phyloP scores from a whole-genome alignment of 1,140 invertebrate genomes.

The Drosophila saltans region DNA sequence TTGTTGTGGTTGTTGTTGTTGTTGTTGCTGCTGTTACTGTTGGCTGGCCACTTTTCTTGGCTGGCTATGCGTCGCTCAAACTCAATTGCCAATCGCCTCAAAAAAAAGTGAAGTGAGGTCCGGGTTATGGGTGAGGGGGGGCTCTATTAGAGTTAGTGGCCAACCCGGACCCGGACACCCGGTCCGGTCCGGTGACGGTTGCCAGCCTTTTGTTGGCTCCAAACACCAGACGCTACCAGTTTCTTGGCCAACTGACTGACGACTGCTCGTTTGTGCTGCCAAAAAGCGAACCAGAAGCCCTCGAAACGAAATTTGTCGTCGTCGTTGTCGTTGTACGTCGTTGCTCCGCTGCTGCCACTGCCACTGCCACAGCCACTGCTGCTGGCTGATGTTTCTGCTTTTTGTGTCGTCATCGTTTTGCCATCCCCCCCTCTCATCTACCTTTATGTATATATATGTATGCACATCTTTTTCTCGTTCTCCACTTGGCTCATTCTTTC shows the following conservation, averaged over 20 bases:
- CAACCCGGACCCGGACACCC: slow-evolving; percentile 43
- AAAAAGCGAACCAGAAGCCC: slow-evolving; percentile 74
- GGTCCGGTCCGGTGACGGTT: slow-evolving; percentile 75
- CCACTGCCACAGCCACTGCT: slow-evolving; percentile 25
- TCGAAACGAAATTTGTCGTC: slow-evolving; percentile 60
- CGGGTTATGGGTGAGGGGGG: background rate
- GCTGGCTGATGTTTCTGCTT: slow-evolving; percentile 54
- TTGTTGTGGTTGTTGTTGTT: slow-evolving; percentile 27
- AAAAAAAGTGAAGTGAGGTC: slow-evolving; percentile 29
- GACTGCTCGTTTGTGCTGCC: slow-evolving; percentile 78
- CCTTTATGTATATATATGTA: background rate
- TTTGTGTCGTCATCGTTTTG: slow-evolving; percentile 75
- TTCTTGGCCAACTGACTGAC: slow-evolving; percentile 83
- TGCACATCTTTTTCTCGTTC: slow-evolving; percentile 9
- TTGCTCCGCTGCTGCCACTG: background rate
- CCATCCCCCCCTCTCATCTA: slow-evolving; percentile 10
- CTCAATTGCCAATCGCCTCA: slow-evolving; percentile 60
- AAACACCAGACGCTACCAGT: slow-evolving; percentile 82
- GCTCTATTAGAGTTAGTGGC: slow-evolving; percentile 28
- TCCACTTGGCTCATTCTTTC: slow-evolving; percentile 22
- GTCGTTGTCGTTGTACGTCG: slow-evolving; percentile 43
- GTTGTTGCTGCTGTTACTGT: slow-evolving; percentile 58
- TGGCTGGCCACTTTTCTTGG: slow-evolving; percentile 82
- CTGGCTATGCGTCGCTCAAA: slow-evolving; percentile 80
- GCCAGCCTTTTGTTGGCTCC: slow-evolving; percentile 81